A percentile compares a stretch with the other conserved stretches of the same genome.
These are phyloP conservation scores for Hippoglossus stenolepis DNA, from an alignment of 2,113 vertebrate genomes.

Conservation along the genomic window DNA sequence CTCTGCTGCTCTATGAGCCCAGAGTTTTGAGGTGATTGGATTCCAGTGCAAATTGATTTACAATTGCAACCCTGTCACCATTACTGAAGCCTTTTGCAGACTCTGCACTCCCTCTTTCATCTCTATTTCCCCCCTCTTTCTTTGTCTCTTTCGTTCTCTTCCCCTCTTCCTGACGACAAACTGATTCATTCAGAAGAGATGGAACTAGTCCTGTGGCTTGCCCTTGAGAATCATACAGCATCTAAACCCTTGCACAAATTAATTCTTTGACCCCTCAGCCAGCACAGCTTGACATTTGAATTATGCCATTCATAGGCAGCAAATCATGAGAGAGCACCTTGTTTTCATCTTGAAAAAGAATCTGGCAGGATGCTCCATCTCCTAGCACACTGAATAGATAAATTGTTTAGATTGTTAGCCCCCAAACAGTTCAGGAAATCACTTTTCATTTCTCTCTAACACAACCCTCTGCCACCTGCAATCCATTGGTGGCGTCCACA, in stretches of 20 bases:
- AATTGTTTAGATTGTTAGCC: slow-evolving; percentile 53
- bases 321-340: slow-evolving; percentile 26
- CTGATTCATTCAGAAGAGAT: slow-evolving; percentile 68
- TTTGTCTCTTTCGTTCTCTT: slow-evolving; percentile 21
- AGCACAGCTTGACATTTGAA: slow-evolving; percentile 32
- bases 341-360: slow-evolving; percentile 44
- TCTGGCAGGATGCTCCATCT: background rate
- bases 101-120: slow-evolving; percentile 6
- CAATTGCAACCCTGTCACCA: slow-evolving; percentile 42
- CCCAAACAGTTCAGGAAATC: slow-evolving; percentile 49
- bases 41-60: slow-evolving; percentile 61
- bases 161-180: slow-evolving; percentile 51
- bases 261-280: slow-evolving; percentile 66
- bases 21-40: slow-evolving; percentile 61
- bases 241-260: slow-evolving; percentile 67
- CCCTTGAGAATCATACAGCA: slow-evolving; percentile 73
- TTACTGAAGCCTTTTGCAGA: slow-evolving; percentile 30
- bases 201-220: slow-evolving; percentile 41
- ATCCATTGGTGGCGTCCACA: slow-evolving; percentile 42
- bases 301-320: slow-evolving; percentile 17
- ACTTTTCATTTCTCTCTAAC: slow-evolving; percentile 58
- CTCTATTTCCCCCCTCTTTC: background rate
- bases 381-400: background rate
- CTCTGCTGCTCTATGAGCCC: slow-evolving; percentile 7
- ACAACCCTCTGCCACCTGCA: slow-evolving; percentile 51